Percentiles rank a stretch among this genome's conserved stretches.
These are phyloP conservation scores for Chinchilla lanigera DNA, from an alignment of 2,113 vertebrate genomes.

Conservation along the genomic window DNA sequence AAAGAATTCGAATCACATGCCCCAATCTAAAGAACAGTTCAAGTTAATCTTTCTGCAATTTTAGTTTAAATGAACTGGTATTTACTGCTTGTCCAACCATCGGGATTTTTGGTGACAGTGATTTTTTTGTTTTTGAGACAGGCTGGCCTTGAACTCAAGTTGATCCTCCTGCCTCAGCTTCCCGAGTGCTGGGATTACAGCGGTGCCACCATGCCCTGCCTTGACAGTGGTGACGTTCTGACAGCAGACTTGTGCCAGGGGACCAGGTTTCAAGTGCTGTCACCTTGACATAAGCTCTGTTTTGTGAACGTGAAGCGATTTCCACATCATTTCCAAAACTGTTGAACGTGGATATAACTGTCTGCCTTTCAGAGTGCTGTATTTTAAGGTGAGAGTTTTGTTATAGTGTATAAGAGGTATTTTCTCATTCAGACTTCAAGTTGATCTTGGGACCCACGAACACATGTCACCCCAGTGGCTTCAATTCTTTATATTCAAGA, in stretches of 20 bases:
- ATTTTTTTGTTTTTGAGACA: neutral
- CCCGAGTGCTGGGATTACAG: neutral
- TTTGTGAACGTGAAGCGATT: constrained; percentile 38
- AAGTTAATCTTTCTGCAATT: neutral
- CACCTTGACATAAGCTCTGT: neutral
- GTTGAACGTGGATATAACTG: neutral
- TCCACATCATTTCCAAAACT: neutral
- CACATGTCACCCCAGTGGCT: neutral
- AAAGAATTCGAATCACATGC: neutral
- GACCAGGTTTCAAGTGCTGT: neutral
- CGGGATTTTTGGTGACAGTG: neutral
- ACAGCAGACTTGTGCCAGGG: neutral
- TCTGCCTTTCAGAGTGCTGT: constrained; percentile 29
- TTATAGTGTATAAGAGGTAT: constrained; percentile 64
- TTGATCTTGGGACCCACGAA: constrained; percentile 12
- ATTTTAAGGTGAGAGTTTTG: constrained; percentile 66
- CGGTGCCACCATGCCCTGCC: neutral
- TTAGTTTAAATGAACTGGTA: neutral
- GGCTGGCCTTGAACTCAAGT: neutral
- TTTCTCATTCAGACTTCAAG: constrained; percentile 75
- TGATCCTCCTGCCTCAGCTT: neutral
- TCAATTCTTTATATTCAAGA: constrained; percentile 23
- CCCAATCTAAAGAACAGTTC: neutral
- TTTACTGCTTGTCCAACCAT: too few relatives aligned
- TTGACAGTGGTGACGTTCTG: neutral